Evolutionary conservation across 2,888 invertebrate species (phyloP).

Genomic region (Tubiluchus corallicola): DNA sequence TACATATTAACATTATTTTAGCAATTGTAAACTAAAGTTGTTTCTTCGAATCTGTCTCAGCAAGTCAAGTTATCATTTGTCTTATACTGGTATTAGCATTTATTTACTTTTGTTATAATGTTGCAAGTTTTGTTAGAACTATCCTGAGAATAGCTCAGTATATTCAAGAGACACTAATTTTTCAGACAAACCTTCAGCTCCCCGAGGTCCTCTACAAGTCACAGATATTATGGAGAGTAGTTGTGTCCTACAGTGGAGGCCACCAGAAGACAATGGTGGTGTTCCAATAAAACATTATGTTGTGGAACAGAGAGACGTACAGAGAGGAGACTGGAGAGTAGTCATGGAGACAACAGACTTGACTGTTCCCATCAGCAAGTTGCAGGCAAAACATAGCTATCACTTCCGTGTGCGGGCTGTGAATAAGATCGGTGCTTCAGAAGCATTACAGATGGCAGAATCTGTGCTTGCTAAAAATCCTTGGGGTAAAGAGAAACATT

Average conservation of each 20-base stretch:
- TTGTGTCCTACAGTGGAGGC: slow-evolving; percentile 32
- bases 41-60: too few species aligned
- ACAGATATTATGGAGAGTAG: slow-evolving; percentile 32
- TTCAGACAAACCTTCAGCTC: slow-evolving; percentile 28
- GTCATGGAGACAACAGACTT: background rate
- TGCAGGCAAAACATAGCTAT: slow-evolving; percentile 3
- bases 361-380: background rate
- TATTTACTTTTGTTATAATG: too few species aligned
- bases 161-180: too few species aligned
- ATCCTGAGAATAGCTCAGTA: too few species aligned
- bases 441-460: background rate
- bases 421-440: background rate
- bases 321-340: background rate
- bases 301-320: background rate
- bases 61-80: too few species aligned
- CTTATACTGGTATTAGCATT: too few species aligned
- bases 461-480: slow-evolving; percentile 67
- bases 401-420: background rate
- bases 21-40: too few species aligned
- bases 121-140: too few species aligned
- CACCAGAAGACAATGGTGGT: slow-evolving; percentile 33
- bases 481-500: slow-evolving; percentile 40
- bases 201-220: slow-evolving; percentile 32
- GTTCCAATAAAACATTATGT: slow-evolving; percentile 29
- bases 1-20: too few species aligned